Conservation (phyloP, 2,797 vertebrate species). For the Pseudomugil tenellus region DNA sequence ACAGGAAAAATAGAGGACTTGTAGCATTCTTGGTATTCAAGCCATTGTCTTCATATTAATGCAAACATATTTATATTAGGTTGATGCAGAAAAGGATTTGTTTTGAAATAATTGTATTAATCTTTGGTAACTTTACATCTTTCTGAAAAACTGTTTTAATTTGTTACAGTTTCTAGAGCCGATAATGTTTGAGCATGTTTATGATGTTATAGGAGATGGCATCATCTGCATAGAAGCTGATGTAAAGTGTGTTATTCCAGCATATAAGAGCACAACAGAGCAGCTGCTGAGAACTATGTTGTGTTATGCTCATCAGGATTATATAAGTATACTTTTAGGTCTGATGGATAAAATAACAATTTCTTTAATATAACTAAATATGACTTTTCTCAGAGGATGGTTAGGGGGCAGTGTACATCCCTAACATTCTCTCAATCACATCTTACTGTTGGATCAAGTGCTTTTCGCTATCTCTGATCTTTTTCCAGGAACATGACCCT, state of each 20-base stretch:
- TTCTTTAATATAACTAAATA: background rate
- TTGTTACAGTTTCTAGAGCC: too few relatives aligned
- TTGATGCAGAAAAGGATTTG: too few relatives aligned
- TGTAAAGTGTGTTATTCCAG: background rate
- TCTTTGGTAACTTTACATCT: background rate
- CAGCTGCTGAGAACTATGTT: constrained; percentile 1
- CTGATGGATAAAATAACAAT: background rate
- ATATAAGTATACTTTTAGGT: background rate
- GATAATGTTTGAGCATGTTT: too few relatives aligned
- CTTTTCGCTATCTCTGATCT: constrained; percentile 12
- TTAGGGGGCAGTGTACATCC: background rate
- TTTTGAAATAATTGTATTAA: background rate
- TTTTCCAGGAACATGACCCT: constrained; percentile 38
- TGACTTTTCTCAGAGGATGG: background rate
- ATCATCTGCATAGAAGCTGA: background rate
- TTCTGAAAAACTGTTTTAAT: too few relatives aligned
- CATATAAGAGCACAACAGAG: background rate
- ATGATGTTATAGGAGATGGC: background rate
- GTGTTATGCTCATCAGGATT: background rate
- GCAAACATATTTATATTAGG: too few relatives aligned
- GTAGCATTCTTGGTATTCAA: too few relatives aligned
- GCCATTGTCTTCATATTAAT: too few relatives aligned
- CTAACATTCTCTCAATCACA: constrained; percentile 32
- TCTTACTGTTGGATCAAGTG: constrained; percentile 15
- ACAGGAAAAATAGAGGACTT: too few relatives aligned